These are phyloP conservation scores for Hycleus phaleratus DNA, from an alignment of 1,140 invertebrate species.

Conservation along the genomic window DNA sequence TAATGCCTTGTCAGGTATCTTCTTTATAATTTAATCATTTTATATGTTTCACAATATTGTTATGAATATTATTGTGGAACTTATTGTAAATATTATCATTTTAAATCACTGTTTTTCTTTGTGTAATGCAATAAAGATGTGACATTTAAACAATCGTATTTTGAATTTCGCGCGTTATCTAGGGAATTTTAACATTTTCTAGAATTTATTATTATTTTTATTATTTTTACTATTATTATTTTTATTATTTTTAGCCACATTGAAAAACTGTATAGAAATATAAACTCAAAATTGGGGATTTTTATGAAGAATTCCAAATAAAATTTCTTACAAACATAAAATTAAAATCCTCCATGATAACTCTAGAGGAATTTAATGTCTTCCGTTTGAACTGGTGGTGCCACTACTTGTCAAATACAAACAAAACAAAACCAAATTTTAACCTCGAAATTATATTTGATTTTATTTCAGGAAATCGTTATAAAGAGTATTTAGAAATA, in stretches of 20 bases:
- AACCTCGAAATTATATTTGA: too few species aligned
- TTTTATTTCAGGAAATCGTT: background rate
- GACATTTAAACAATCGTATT: background rate
- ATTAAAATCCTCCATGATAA: too few species aligned
- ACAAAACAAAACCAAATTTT: too few species aligned
- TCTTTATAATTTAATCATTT: background rate
- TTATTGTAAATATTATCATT: conserved; percentile 16
- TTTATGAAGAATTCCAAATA: too few species aligned
- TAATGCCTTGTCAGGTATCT: conserved; percentile 19
- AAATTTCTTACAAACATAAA: too few species aligned
- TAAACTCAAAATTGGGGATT: too few species aligned
- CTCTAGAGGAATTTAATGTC: too few species aligned
- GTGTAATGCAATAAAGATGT: conserved; percentile 23
- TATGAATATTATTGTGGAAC: conserved; percentile 13
- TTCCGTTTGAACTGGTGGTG: too few species aligned
- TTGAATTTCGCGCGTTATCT: background rate
- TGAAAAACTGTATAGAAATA: too few species aligned
- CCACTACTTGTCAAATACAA: too few species aligned
- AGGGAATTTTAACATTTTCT: background rate
- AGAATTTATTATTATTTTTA: background rate
- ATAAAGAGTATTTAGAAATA: background rate
- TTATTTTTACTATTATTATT: too few species aligned
- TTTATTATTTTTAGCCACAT: too few species aligned
- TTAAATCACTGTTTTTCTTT: conserved; percentile 22
- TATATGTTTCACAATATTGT: conserved; percentile 3